Conservation (phyloP, 1,140 invertebrate genomes). For the Caenorhabditis inopinata region DNA sequence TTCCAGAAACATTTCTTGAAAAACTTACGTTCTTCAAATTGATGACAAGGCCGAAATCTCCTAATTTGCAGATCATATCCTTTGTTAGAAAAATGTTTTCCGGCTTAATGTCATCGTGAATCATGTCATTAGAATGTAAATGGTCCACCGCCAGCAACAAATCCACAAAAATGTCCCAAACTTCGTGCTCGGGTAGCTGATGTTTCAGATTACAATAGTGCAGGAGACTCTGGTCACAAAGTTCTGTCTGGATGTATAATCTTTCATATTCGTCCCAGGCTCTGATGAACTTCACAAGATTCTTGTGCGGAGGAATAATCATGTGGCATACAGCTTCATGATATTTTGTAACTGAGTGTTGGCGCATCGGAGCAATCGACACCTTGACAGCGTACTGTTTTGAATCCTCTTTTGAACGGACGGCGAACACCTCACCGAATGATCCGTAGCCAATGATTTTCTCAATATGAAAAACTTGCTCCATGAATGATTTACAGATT, state of each 20-base stretch:
- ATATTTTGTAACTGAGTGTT: constrained; percentile 71
- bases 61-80: constrained; percentile 74
- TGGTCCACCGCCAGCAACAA: constrained; percentile 73
- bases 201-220: constrained; percentile 67
- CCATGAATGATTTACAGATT: constrained; percentile 67
- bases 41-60: constrained; percentile 77
- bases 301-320: constrained; percentile 73
- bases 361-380: constrained; percentile 72
- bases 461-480: constrained; percentile 74
- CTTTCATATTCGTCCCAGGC: constrained; percentile 76
- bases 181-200: constrained; percentile 68
- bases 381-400: constrained; percentile 75
- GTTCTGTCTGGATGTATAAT: constrained; percentile 76
- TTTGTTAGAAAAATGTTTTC: constrained; percentile 75
- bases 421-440: constrained; percentile 76
- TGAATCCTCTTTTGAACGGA: constrained; percentile 73
- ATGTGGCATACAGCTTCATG: constrained; percentile 76
- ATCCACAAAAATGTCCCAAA: constrained; percentile 71
- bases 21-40: constrained; percentile 73
- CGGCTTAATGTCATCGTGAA: constrained; percentile 78
- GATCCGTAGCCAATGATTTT: constrained; percentile 75
- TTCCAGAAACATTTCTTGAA: too few relatives aligned
- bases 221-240: constrained; percentile 70
- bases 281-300: constrained; percentile 74
- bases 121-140: constrained; percentile 73